Base-by-base conservation (phyloP, 2,888 invertebrate species). In the Spodoptera littoralis region DNA sequence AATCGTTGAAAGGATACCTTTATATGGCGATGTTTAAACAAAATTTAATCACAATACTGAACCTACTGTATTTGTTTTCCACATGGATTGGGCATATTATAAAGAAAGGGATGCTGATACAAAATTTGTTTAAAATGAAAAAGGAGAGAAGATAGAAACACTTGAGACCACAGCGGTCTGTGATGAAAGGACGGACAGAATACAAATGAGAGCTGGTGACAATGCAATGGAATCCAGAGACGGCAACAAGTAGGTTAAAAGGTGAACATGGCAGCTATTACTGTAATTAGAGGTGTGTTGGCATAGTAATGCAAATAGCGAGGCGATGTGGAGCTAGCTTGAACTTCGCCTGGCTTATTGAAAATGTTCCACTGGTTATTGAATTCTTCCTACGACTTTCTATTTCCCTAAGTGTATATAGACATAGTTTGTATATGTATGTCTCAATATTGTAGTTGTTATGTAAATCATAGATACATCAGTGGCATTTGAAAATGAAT, bases 221-320 rank as follows among this genome's bases (percentile, higher is more conserved):
- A 93, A 92, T 92, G 88, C 87, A 76, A 83, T 86, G 92, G 93
- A 89, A 91, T 92, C 90, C 88, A 89, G 84, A 87, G 84, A 73
- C 82, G 84, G 80, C 83, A 81, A 82, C 91, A 93, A 92, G 86
- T 93, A 86, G 94, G 93, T 93, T 93, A 93, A 92, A 93, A 92
- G 93, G 93, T 93, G 93, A 93, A 86, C 84, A 87, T 87, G 87
- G 74, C 89, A 87, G 85, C 84, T 89, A 90, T 91, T 90, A 89
- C 88, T 87, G 90, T 89, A 92, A 92, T 93, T 92, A 92, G 86
- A 88, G 87, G 83, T 84, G 83, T 82, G 85, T 85, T 83, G 84
- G 85, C 86, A 90, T 87, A 86, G 83, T 85, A 74, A 89, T 91
- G 90, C 88, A 86, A 90, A 91, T 90, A 80, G 73, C 79, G 80